Evolutionary conservation across 2,797 vertebrate genomes (phyloP).

Genomic region (Acipenser ruthenus): DNA sequence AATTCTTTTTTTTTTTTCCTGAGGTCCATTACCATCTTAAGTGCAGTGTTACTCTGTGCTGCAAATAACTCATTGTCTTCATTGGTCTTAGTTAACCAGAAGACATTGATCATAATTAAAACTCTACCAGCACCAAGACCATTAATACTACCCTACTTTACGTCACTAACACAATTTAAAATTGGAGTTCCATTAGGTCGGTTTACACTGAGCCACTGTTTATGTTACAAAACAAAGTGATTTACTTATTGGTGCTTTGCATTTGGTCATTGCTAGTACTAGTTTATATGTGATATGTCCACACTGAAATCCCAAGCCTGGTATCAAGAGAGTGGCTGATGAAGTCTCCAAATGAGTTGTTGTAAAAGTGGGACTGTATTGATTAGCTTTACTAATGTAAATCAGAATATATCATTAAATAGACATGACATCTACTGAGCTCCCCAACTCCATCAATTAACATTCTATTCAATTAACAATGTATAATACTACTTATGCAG

Average conservation of each 20-base stretch:
- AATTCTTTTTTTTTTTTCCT: background rate
- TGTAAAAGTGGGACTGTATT: no score
- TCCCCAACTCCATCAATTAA: no score
- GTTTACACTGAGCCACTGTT: background rate
- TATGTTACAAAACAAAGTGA: background rate
- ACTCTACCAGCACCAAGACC: background rate
- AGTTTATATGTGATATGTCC: background rate
- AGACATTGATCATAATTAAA: slow-evolving; percentile 6
- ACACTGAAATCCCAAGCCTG: background rate
- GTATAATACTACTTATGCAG: no score
- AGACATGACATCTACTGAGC: no score
- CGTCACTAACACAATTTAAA: background rate
- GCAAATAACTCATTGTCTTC: slow-evolving; percentile 7
- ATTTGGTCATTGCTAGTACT: background rate
- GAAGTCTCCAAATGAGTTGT: no score
- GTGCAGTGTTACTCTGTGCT: background rate
- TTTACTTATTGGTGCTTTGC: background rate
- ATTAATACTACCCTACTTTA: background rate
- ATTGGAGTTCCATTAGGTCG: background rate
- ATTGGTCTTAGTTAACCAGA: slow-evolving; percentile 7
- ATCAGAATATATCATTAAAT: no score
- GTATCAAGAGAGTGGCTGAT: no score
- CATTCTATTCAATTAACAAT: no score
- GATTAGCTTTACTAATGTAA: no score
- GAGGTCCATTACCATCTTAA: slow-evolving; percentile 2